These are phyloP conservation scores for Pollenia angustigena DNA, from an alignment of 2,888 invertebrate genomes.

Conservation along the genomic window DNA sequence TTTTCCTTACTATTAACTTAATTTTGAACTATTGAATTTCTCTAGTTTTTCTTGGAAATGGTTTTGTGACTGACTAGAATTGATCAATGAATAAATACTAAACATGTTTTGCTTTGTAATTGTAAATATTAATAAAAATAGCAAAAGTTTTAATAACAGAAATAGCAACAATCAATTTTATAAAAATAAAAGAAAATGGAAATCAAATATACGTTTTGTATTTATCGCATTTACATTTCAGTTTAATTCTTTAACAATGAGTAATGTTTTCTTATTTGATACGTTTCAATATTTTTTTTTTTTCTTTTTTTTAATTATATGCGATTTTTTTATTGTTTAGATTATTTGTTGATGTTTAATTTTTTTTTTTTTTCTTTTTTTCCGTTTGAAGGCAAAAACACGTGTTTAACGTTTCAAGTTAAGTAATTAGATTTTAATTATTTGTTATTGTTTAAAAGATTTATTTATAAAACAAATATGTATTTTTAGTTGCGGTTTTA, in stretches of 20 bases:
- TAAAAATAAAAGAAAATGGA: neutral
- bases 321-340: neutral
- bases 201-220: conserved; percentile 5
- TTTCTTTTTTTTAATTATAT: conserved; percentile 33
- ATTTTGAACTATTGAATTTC: neutral
- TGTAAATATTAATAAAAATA: neutral
- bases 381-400: conserved; percentile 48
- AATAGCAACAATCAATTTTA: neutral
- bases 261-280: conserved; percentile 19
- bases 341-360: neutral
- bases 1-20: no score
- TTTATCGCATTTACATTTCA: conserved; percentile 15
- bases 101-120: conserved; percentile 6
- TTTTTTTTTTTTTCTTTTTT: conserved; percentile 9
- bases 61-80: neutral
- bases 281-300: conserved; percentile 18
- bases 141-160: neutral
- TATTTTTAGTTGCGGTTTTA: conserved; percentile 44
- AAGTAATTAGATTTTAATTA: conserved; percentile 57
- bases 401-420: conserved; percentile 27
- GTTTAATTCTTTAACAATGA: conserved; percentile 13
- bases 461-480: conserved; percentile 13
- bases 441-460: conserved; percentile 26
- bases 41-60: neutral
- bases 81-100: conserved; percentile 8